Evolutionary conservation across 2,888 invertebrate genomes (phyloP).

Genomic region (Stegophylla sp.): DNA sequence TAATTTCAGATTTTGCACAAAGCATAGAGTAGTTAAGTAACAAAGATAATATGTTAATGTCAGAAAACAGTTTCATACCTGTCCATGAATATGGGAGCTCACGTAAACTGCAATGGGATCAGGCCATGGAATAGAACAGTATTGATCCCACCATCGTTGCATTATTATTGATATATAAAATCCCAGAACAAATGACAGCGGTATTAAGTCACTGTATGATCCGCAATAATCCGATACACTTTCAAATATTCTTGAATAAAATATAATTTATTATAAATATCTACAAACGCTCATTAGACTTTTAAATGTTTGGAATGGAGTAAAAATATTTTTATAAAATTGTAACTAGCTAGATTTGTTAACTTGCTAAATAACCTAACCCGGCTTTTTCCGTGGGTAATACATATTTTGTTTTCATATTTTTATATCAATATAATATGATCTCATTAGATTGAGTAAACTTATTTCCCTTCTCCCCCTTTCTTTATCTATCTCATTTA

Average conservation of each 20-base stretch:
- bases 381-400: no score
- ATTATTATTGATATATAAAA: slow-evolving; percentile 93
- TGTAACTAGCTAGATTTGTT: no score
- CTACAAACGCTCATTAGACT: background rate
- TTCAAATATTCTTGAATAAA: slow-evolving; percentile 76
- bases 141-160: slow-evolving; percentile 91
- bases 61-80: slow-evolving; percentile 64
- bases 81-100: slow-evolving; percentile 82
- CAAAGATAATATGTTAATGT: no score
- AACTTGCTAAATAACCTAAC: no score
- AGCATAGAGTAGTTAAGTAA: background rate
- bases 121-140: slow-evolving; percentile 82
- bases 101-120: slow-evolving; percentile 87
- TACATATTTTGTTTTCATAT: no score
- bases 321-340: no score
- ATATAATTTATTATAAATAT: slow-evolving; percentile 10
- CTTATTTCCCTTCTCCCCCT: no score
- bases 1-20: slow-evolving; percentile 60
- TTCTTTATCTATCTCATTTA: no score
- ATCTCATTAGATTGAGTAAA: no score
- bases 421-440: no score
- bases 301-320: no score
- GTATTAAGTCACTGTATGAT: slow-evolving; percentile 85
- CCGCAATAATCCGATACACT: slow-evolving; percentile 83
- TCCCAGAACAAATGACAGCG: slow-evolving; percentile 89